Evolutionary conservation across 1,140 invertebrate species (phyloP).

Genomic region (Orius insidiosus): DNA sequence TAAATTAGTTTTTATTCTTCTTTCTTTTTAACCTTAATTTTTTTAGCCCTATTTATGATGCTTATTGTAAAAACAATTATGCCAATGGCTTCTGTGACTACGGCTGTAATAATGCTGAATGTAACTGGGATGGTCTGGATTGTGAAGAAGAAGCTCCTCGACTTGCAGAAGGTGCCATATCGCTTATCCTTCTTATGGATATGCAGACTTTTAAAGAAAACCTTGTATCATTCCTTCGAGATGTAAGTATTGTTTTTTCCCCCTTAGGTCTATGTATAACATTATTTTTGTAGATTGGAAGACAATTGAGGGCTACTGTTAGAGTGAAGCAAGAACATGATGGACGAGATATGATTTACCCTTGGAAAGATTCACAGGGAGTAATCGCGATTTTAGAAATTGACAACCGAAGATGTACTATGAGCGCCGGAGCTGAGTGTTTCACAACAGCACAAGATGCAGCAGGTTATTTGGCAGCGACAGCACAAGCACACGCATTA

Average conservation of each 20-base stretch:
- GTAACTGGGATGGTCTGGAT: conserved; percentile 94
- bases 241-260: conserved; percentile 45
- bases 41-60: conserved; percentile 63
- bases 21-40: conserved; percentile 13
- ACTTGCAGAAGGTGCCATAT: conserved; percentile 66
- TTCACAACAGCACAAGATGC: conserved; percentile 63
- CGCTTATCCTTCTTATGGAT: conserved; percentile 67
- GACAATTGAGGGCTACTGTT: conserved; percentile 62
- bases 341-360: conserved; percentile 77
- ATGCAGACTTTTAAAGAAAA: conserved; percentile 61
- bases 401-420: conserved; percentile 73
- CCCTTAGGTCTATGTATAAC: background rate
- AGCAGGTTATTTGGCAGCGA: conserved; percentile 71
- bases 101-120: conserved; percentile 87
- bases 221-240: conserved; percentile 59
- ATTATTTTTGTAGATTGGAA: conserved; percentile 22
- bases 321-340: conserved; percentile 60
- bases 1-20: conserved; percentile 14
- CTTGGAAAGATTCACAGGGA: conserved; percentile 56
- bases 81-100: conserved; percentile 83
- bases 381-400: conserved; percentile 76
- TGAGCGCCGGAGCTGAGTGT: conserved; percentile 44
- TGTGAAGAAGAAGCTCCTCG: conserved; percentile 61
- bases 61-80: conserved; percentile 81
- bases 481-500: conserved; percentile 56